Conservation (phyloP, 2,113 vertebrate species). For the Merops nubicus region DNA sequence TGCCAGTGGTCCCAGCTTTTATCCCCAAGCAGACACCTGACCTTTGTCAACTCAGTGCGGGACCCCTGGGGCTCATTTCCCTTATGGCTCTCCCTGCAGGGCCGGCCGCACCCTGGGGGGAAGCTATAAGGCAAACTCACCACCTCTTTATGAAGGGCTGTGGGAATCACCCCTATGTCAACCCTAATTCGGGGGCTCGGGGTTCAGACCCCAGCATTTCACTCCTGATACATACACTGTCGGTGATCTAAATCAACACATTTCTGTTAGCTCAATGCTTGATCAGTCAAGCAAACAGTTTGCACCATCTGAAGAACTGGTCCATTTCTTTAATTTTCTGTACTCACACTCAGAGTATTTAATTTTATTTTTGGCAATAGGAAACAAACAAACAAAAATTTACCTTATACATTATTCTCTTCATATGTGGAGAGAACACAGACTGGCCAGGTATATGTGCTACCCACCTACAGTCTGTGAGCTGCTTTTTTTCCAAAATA, state of each 20-base stretch:
- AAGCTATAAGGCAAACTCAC: no score
- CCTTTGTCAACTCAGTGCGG: no score
- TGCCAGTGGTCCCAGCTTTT: no score
- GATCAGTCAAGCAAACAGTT: neutral
- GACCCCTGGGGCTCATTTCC: no score
- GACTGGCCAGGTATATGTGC: neutral
- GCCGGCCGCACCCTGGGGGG: no score
- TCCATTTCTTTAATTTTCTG: neutral
- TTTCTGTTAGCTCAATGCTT: neutral
- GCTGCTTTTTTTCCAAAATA: constrained; percentile 21
- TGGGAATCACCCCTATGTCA: no score
- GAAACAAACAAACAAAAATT: neutral
- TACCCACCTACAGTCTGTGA: neutral
- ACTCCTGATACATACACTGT: neutral
- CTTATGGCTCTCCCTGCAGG: no score
- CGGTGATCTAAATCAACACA: neutral
- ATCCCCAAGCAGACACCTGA: no score
- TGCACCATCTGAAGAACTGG: neutral
- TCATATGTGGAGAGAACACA: neutral
- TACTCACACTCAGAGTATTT: neutral
- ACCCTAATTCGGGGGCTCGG: no score
- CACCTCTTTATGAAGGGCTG: no score
- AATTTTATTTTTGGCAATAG: neutral
- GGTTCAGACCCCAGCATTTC: no score
- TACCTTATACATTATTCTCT: neutral